These are phyloP conservation scores for Halesus radiatus DNA, from an alignment of 1,140 invertebrate species.

Conservation along the genomic window DNA sequence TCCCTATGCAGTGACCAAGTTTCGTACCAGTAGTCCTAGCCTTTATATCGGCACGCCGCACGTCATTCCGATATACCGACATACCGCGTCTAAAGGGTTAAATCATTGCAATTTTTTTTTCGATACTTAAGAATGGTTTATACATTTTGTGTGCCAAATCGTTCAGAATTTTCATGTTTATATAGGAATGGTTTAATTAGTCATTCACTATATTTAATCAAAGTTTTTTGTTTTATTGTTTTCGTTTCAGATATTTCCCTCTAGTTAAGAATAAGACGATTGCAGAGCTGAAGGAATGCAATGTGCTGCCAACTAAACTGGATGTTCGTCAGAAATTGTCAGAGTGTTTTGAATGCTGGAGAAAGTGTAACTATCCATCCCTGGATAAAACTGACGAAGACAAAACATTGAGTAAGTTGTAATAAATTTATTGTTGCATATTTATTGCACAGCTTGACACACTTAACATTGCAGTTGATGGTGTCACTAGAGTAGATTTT, in stretches of 20 bases:
- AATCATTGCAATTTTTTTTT: too few relatives aligned
- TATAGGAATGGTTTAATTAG: neutral
- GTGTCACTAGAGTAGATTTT: neutral
- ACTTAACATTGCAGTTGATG: neutral
- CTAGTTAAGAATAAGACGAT: slow-evolving; percentile 10
- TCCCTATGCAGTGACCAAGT: too few relatives aligned
- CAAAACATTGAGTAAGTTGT: slow-evolving; percentile 7
- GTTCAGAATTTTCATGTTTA: neutral
- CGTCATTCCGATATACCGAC: too few relatives aligned
- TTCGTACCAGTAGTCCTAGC: too few relatives aligned
- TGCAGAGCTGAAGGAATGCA: neutral
- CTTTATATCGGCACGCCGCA: too few relatives aligned
- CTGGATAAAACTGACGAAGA: neutral
- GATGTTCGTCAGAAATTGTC: neutral
- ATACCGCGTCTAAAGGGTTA: too few relatives aligned
- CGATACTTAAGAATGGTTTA: neutral
- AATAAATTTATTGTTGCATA: too few relatives aligned
- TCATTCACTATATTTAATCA: neutral
- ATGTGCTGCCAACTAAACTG: neutral
- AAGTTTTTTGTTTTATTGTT: neutral
- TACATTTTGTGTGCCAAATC: neutral
- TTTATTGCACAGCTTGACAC: neutral
- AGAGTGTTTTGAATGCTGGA: neutral
- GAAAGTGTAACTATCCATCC: neutral
- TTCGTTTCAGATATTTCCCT: neutral